These are phyloP conservation scores for Spermophilus dauricus DNA, from an alignment of 2,113 vertebrate species.

Conservation along the genomic window DNA sequence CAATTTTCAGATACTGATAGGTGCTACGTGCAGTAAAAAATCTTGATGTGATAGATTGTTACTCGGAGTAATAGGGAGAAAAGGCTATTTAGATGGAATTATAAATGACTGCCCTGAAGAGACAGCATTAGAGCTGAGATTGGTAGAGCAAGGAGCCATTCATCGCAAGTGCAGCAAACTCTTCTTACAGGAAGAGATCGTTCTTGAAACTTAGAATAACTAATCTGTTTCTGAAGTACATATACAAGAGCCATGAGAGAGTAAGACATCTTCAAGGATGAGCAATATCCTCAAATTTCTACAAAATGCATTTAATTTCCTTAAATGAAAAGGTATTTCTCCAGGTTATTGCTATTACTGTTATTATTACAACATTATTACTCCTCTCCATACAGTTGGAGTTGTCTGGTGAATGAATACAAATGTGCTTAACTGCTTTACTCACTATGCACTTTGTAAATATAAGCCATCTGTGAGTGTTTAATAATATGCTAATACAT, in stretches of 20 bases:
- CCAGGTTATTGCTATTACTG: slow-evolving; percentile 17
- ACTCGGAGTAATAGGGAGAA: not conserved
- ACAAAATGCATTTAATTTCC: slow-evolving; percentile 62
- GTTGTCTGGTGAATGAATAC: slow-evolving; percentile 48
- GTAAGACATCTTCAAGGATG: not conserved
- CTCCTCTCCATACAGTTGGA: not conserved
- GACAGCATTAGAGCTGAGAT: not conserved
- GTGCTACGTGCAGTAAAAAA: not conserved
- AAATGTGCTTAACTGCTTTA: slow-evolving; percentile 52
- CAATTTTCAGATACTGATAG: slow-evolving; percentile 7
- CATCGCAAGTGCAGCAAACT: not conserved
- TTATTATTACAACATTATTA: slow-evolving; percentile 49
- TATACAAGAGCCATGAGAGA: not conserved
- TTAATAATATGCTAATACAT: slow-evolving; percentile 70
- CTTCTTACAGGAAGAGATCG: not conserved
- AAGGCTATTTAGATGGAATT: not conserved
- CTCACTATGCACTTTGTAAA: slow-evolving; percentile 43
- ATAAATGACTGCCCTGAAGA: not conserved
- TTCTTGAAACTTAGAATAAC: slow-evolving; percentile 1
- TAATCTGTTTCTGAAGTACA: slow-evolving; percentile 33
- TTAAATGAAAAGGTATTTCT: slow-evolving; percentile 50
- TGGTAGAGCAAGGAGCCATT: not conserved
- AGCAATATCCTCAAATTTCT: slow-evolving; percentile 56
- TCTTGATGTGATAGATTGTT: not conserved
- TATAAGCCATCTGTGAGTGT: slow-evolving; percentile 55